Conservation (phyloP, 2,797 vertebrate genomes). For the Tangara arthus region DNA sequence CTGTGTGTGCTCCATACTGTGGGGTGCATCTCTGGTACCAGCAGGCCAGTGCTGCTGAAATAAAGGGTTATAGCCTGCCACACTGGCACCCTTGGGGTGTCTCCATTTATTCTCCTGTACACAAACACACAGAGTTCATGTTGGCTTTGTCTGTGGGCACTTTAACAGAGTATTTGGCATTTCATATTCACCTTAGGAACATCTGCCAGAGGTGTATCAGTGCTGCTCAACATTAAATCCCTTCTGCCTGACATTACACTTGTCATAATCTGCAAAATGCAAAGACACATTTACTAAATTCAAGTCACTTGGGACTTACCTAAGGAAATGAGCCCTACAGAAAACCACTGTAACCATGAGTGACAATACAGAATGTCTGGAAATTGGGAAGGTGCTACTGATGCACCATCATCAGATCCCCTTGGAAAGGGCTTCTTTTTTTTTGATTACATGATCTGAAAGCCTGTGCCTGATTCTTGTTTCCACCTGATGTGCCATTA, state of each 20-base stretch:
- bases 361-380: conserved; percentile 2
- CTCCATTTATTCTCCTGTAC: background rate
- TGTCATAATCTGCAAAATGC: background rate
- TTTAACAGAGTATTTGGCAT: conserved; percentile 1
- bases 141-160: background rate
- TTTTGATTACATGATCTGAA: background rate
- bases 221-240: conserved; percentile 40
- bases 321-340: conserved; percentile 17
- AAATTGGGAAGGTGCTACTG: conserved; percentile 11
- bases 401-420: background rate
- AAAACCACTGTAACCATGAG: background rate
- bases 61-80: background rate
- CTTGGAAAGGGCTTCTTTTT: background rate
- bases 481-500: background rate
- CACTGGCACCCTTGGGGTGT: background rate
- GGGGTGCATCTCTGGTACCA: background rate
- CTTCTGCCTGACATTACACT: background rate
- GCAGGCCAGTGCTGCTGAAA: conserved; percentile 13
- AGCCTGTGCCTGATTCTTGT: background rate
- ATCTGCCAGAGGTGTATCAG: conserved; percentile 8
- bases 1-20: background rate
- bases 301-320: conserved; percentile 15
- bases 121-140: background rate
- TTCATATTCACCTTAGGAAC: background rate
- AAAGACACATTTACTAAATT: conserved; percentile 24